Conservation (phyloP, 2,888 invertebrate genomes). For the Rhyacophila evoluta region DNA sequence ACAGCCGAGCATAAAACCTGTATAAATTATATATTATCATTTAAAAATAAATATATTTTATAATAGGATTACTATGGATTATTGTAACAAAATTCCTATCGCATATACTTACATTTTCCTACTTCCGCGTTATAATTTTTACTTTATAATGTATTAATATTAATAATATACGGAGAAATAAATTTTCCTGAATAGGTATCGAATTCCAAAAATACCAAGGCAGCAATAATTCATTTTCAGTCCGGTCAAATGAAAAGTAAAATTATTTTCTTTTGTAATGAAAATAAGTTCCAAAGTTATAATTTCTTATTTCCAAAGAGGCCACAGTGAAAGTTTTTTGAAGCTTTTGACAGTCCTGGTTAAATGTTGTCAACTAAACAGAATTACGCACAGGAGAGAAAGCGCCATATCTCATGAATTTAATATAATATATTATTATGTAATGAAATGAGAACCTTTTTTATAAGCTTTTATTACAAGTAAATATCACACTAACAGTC, state of each 20-base stretch:
- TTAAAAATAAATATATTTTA: too few species aligned
- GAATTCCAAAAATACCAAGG: not conserved
- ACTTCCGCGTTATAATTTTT: not conserved
- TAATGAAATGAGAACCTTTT: not conserved
- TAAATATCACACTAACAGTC: too few species aligned
- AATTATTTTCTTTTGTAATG: conserved; percentile 20
- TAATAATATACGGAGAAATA: not conserved
- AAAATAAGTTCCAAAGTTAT: conserved; percentile 11
- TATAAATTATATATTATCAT: too few species aligned
- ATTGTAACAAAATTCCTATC: too few species aligned
- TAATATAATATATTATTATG: too few species aligned
- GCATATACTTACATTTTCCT: too few species aligned
- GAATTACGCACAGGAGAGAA: not conserved
- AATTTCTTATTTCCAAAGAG: conserved; percentile 39
- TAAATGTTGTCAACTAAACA: conserved; percentile 22
- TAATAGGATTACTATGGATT: too few species aligned
- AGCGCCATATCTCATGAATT: not conserved
- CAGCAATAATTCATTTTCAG: conserved; percentile 7
- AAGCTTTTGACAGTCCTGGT: conserved; percentile 17
- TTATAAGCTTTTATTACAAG: too few species aligned
- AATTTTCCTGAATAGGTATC: not conserved
- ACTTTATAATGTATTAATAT: not conserved
- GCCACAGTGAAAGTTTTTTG: conserved; percentile 36
- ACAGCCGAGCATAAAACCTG: too few species aligned
- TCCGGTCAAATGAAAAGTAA: conserved; percentile 16